phyloP scores from a whole-genome alignment of 1,140 invertebrate genomes.

The Lerema accius region DNA sequence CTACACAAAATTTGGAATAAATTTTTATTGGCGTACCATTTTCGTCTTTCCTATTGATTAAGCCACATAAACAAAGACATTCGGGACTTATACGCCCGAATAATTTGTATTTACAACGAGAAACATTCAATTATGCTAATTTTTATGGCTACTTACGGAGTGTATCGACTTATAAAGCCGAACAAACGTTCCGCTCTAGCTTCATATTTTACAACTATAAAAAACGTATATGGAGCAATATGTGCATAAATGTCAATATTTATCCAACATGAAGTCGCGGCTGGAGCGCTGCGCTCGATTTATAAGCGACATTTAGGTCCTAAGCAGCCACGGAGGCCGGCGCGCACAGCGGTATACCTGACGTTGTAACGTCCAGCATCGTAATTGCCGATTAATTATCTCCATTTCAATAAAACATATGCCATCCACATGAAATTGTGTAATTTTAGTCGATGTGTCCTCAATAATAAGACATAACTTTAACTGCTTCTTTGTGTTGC shows the following conservation, averaged over 20 bases:
- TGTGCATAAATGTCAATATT: conserved; percentile 81
- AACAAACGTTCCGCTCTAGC: conserved; percentile 62
- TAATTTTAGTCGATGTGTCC: conserved; percentile 65
- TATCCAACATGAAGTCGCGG: conserved; percentile 45
- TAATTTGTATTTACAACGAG: conserved; percentile 69
- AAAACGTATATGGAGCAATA: conserved; percentile 81
- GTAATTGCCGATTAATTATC: conserved; percentile 81
- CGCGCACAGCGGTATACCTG: conserved; percentile 71
- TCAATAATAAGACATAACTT: conserved; percentile 71
- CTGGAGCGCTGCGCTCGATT: conserved; percentile 53
- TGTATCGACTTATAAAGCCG: conserved; percentile 62
- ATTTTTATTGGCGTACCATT: conserved; percentile 50
- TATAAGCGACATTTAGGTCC: conserved; percentile 63
- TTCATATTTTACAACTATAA: conserved; percentile 81
- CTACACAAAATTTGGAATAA: conserved; percentile 45
- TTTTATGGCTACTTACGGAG: conserved; percentile 72
- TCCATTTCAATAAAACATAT: conserved; percentile 77
- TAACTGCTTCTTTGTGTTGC: conserved; percentile 48
- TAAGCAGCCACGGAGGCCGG: conserved; percentile 53
- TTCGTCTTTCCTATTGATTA: conserved; percentile 60
- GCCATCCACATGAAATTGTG: conserved; percentile 71
- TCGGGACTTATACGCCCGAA: conserved; percentile 59
- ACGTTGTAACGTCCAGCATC: conserved; percentile 69
- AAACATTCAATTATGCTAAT: conserved; percentile 80
- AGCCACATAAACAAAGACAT: conserved; percentile 64